A percentile compares a stretch with the other conserved stretches of the same genome.
Evolutionary conservation across 1,140 invertebrate species (phyloP).

Genomic region (Ceratosolen fusciceps): DNA sequence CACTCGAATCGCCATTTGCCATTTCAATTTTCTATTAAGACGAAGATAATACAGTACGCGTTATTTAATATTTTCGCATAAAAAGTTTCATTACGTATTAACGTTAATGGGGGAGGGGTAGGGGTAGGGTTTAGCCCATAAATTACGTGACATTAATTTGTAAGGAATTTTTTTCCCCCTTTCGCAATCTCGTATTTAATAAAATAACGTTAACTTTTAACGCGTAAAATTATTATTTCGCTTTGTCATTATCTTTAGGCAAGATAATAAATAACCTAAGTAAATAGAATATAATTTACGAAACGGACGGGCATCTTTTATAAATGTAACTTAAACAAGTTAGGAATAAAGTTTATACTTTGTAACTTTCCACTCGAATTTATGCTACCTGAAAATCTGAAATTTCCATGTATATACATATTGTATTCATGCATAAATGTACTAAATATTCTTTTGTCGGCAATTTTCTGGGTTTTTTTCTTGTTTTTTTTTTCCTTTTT

Average conservation of each 20-base stretch:
- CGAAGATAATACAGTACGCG: neutral
- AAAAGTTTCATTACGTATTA: neutral
- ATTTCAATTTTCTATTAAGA: neutral
- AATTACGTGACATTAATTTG: neutral
- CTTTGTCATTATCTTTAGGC: neutral
- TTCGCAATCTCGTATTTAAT: neutral
- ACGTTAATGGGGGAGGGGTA: too few species aligned
- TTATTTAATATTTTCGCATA: neutral
- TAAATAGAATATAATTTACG: neutral
- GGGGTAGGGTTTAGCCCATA: neutral
- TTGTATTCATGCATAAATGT: constrained; percentile 9
- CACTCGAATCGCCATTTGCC: neutral
- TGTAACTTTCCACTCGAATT: neutral
- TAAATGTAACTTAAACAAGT: neutral
- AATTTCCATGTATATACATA: constrained; percentile 8
- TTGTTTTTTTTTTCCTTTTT: too few species aligned
- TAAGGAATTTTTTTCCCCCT: neutral
- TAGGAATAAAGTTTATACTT: neutral
- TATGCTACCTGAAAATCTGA: neutral
- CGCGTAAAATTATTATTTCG: neutral
- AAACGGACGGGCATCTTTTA: neutral
- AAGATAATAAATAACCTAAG: neutral
- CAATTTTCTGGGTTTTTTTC: too few species aligned
- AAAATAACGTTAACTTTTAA: neutral
- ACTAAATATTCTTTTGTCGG: neutral